Evolutionary conservation across 2,888 invertebrate species (phyloP), one percentile per base, ranked within the genome.

Genomic region (Drosophila tripunctata): DNA sequence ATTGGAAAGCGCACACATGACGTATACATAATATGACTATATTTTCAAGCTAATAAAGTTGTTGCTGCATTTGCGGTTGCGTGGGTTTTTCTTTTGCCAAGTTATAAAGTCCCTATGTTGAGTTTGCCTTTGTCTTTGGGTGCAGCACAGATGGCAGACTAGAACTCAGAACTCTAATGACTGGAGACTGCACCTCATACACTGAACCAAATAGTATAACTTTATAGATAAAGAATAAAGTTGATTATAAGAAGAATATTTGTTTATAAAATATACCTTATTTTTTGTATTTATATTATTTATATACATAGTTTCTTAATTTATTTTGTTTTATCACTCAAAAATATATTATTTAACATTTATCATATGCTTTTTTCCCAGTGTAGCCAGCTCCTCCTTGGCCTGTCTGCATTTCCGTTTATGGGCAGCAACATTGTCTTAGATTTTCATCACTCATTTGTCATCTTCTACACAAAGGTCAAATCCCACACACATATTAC

Each of bases 401-500:
- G n/a, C 21, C 36, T 43, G 50, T 52, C 43, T 51, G 51, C 64
- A 75, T 73, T 70, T 75, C 75, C 73, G 65, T 75, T 75, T 57
- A 45, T 50, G 54, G 54, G 69, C 75, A 54, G 40, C 58, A 48
- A 47, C 22, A 14, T 51, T 45, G 62, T 73, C 61, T 70, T 69
- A 65, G 80, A 80, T 84, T 67, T 72, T 67, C 85, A 80, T 84
- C 82, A 78, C 75, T 78, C 82, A 84, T 80, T 80, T 80, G 85
- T 80, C 85, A 81, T 78, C 54, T 31, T 33, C 36, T 4, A 21
- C 27, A 17, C 71, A 78, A 84, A 84, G 79, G 82, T 84, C 82
- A 84, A 74, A 74, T 61, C 82, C 85, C 79, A 84, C 85, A 82
- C 85, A 82, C 82, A 72, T 84, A n/a, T n/a, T n/a, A n/a, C n/a